Base-by-base conservation (phyloP, 1,140 invertebrate species). In the Pseudomyrmex concolor region DNA sequence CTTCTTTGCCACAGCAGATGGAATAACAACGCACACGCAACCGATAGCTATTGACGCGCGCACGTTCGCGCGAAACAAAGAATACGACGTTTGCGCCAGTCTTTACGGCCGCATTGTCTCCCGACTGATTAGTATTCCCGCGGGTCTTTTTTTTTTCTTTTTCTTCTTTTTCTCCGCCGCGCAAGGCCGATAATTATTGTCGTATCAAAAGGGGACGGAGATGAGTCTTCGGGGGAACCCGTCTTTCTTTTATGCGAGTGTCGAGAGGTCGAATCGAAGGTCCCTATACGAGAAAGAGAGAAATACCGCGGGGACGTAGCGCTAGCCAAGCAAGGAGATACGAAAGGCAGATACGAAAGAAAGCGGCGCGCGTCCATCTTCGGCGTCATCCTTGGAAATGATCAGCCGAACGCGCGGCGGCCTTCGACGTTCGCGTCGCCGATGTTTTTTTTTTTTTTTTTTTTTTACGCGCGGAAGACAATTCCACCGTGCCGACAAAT, bases 341-440 rank as follows among this genome's bases (percentile, higher is more conserved):
- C 70, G 22, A 43, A 74, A 89, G 84, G 84, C 70, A 76, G 72
- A 45, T 51, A 34, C 45, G 13, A 64, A 76, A 64, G 59, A 51
- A 64, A 59, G 45, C 19, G 43, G 57, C 59, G 64, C 78, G 73
- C 78, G 73, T 88, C 76, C 77, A 83, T 72, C 83, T 83, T n/a
- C 17, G 68, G 77, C 64, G 57, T 34, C 77, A 85, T 88, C 87
- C 87, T 88, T 88, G 86, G 66, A 73, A 88, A 85, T 88, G 85
- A 88, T 83, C 83, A 83, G 25, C 50, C 67, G 63, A 10, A 72
- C 51, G 25, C 10, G 25, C 25, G 54, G 66, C 73, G 54, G 66
- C 73, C 85, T 87, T 87, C 81, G 55, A n/a, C 48, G 3, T n/a
- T 50, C 73, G 67, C 71, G 73, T 80, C 85, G 78, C 78, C 67